Base-by-base conservation (phyloP, 2,113 vertebrate species). In the Tichodroma muraria region DNA sequence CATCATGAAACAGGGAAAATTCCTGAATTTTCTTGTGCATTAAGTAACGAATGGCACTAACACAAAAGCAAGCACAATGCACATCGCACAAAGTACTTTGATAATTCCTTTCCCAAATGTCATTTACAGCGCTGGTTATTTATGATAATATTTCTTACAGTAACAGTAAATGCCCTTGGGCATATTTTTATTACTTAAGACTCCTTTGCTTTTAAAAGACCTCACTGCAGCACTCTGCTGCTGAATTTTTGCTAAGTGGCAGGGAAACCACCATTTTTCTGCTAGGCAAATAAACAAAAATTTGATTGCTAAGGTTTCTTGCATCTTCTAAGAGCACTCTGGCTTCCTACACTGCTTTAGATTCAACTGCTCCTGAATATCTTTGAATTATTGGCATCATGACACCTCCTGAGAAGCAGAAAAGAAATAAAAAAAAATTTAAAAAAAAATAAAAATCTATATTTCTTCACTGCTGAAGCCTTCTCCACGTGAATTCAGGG, bases 71-170 rank as follows among this genome's bases (percentile, higher is more conserved):
- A 65, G 27, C 21, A 27, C 27, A 61, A 91, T 2, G 44, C 22
- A 10, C 27, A 6, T 64, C 13, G 20, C 6, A 4, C 9, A 20
- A 30, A 53, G 14, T 57, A 38, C 57, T 92, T 38, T 4, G 33
- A n/a, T 77, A 28, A 85, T 73, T 94, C 69, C 80, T 72, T 86
- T 92, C 38, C 77, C 52, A 86, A 37, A 53, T 54, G 38, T 63
- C 17, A 50, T 81, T 90, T 80, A 56, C 15, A 35, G 69, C 6
- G 21, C 57, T 81, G 68, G 16, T 68, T 80, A 80, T 89, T 89
- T 89, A 63, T 13, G 19, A 71, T 88, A 91, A 69, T 47, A 94
- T 83, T 89, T 86, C 53, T 71, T 59, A 88, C 38, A 1, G 22
- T 64, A 85, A 64, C 2, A 75, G 47, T 69, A 78, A 84, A 44